These are phyloP conservation scores for Eurystomus glaucurus DNA, from an alignment of 2,797 vertebrate genomes.

Conservation along the genomic window DNA sequence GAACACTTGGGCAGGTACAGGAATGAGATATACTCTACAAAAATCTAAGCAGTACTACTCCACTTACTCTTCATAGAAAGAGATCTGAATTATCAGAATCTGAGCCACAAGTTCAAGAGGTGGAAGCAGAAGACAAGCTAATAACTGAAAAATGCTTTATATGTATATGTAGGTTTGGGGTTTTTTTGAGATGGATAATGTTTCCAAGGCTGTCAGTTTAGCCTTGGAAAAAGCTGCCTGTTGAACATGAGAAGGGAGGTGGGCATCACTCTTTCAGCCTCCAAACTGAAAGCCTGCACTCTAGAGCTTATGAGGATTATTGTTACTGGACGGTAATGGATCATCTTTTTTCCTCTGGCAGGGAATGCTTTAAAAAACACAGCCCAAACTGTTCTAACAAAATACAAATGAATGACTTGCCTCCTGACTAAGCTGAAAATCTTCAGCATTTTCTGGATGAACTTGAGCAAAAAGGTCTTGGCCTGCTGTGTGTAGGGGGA, in stretches of 20 bases:
- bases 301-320: background rate
- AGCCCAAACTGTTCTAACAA: background rate
- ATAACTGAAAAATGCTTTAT: background rate
- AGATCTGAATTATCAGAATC: too few relatives aligned
- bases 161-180: accelerated
- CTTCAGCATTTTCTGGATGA: background rate
- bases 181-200: background rate
- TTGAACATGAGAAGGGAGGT: background rate
- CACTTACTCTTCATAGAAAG: background rate
- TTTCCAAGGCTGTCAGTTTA: background rate
- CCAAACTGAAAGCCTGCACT: background rate
- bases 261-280: background rate
- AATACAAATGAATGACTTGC: background rate
- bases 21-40: background rate
- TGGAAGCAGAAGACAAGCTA: background rate
- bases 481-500: background rate
- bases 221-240: background rate
- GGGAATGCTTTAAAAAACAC: background rate
- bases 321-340: background rate
- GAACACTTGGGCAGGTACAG: background rate
- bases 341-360: background rate
- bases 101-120: background rate
- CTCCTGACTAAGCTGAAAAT: background rate
- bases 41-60: background rate
- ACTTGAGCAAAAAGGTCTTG: slow-evolving; percentile 4